These are phyloP conservation scores for Plagodis dolabraria DNA, from an alignment of 2,888 invertebrate genomes.

Conservation along the genomic window DNA sequence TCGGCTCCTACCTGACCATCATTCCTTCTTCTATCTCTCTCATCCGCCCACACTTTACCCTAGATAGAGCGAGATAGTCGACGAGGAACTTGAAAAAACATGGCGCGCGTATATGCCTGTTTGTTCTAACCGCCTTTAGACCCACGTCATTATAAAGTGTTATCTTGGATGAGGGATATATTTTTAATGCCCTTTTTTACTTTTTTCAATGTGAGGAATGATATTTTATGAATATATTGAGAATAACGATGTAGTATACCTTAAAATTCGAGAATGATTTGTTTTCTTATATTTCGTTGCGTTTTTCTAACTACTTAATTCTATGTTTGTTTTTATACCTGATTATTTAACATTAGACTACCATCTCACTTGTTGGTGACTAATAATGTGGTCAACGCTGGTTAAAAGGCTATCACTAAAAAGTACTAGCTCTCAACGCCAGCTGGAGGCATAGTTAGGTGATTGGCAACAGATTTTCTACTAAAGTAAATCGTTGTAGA, in stretches of 20 bases:
- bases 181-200: conserved; percentile 73
- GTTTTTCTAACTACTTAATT: not conserved
- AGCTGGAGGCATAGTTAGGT: too few species aligned
- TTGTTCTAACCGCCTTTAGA: conserved; percentile 83
- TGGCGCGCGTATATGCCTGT: conserved; percentile 55
- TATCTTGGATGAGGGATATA: conserved; percentile 80
- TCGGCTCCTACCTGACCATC: conserved; percentile 76
- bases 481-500: too few species aligned
- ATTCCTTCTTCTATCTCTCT: conserved; percentile 60
- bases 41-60: conserved; percentile 18
- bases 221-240: conserved; percentile 79
- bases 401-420: too few species aligned
- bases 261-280: conserved; percentile 27
- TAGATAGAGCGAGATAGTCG: conserved; percentile 41
- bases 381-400: too few species aligned
- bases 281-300: not conserved
- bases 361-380: too few species aligned
- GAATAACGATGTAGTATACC: conserved; percentile 64
- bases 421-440: too few species aligned
- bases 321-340: not conserved
- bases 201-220: conserved; percentile 75
- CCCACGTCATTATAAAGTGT: conserved; percentile 83
- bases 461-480: too few species aligned
- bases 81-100: conserved; percentile 54
- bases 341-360: too few species aligned